Percentiles rank a stretch among this genome's conserved stretches.
phyloP scores from a whole-genome alignment of 2,888 invertebrate genomes.

The Mimas tiliae region DNA sequence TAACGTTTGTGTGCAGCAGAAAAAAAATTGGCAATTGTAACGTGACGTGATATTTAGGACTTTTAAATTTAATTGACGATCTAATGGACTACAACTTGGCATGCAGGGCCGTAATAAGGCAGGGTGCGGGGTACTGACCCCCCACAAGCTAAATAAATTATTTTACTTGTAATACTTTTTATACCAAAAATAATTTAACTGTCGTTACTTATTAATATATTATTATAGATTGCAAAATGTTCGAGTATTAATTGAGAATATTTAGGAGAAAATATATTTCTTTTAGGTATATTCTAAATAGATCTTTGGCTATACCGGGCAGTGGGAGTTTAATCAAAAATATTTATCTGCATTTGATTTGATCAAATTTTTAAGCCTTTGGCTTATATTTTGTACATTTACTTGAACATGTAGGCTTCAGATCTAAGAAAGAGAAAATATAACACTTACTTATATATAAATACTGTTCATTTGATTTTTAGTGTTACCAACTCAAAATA shows the following conservation, averaged over 20 bases:
- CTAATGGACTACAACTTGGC: conserved; percentile 12
- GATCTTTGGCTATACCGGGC: neutral
- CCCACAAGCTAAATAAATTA: conserved; percentile 3
- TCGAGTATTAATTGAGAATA: neutral
- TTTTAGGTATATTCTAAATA: neutral
- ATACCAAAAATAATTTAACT: conserved; percentile 11
- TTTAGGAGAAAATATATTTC: neutral
- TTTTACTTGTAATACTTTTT: neutral
- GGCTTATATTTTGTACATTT: conserved; percentile 16
- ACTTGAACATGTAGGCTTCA: neutral
- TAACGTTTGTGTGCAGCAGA: no score
- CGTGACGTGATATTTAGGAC: neutral
- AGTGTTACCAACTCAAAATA: no score
- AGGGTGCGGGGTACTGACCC: neutral
- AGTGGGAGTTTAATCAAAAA: conserved; percentile 5
- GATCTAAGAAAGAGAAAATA: neutral
- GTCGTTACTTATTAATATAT: neutral
- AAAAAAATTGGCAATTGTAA: neutral
- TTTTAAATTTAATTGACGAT: conserved; percentile 20
- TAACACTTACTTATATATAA: no score
- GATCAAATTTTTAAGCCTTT: conserved; percentile 12
- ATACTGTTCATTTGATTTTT: no score
- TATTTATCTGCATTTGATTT: conserved; percentile 12
- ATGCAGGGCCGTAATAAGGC: conserved; percentile 15
- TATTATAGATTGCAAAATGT: conserved; percentile 3